Evolutionary conservation across 2,888 invertebrate genomes (phyloP).

Genomic region (Phyllotreta striolata): DNA sequence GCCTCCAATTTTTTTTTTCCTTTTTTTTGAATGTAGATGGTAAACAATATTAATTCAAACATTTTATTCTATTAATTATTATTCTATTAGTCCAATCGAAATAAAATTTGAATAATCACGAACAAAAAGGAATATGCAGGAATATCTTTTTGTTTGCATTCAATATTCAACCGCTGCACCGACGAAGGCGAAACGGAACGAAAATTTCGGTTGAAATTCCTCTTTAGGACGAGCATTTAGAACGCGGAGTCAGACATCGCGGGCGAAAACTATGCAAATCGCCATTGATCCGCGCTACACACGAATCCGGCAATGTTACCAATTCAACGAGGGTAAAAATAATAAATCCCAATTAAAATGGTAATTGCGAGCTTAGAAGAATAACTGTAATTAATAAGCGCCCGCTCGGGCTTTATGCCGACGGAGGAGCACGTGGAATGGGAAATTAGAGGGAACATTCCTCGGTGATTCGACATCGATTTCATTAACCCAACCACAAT

Average conservation of each 20-base stretch:
- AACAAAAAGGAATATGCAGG: no score
- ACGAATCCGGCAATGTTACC: constrained; percentile 27
- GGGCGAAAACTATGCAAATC: constrained; percentile 30
- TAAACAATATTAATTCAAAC: no score
- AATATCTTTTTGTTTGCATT: no score
- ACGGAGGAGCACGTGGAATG: constrained; percentile 35
- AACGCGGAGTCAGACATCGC: constrained; percentile 22
- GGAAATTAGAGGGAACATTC: constrained; percentile 38
- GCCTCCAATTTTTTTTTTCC: constrained; percentile 49
- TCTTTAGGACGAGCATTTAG: neutral
- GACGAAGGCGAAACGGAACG: no score
- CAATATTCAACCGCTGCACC: no score
- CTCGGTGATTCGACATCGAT: constrained; percentile 43
- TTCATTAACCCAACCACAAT: constrained; percentile 45
- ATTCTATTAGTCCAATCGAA: neutral
- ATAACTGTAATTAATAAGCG: constrained; percentile 40
- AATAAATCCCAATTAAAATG: constrained; percentile 38
- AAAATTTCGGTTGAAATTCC: no score
- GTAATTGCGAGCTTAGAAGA: constrained; percentile 37
- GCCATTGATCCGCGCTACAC: constrained; percentile 22
- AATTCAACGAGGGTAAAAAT: constrained; percentile 34
- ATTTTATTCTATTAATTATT: no score
- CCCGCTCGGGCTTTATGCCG: constrained; percentile 23
- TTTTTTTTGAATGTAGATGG: no score
- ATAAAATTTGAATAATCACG: no score